Conservation (phyloP, 2,888 invertebrate genomes). For the Antitype chi region DNA sequence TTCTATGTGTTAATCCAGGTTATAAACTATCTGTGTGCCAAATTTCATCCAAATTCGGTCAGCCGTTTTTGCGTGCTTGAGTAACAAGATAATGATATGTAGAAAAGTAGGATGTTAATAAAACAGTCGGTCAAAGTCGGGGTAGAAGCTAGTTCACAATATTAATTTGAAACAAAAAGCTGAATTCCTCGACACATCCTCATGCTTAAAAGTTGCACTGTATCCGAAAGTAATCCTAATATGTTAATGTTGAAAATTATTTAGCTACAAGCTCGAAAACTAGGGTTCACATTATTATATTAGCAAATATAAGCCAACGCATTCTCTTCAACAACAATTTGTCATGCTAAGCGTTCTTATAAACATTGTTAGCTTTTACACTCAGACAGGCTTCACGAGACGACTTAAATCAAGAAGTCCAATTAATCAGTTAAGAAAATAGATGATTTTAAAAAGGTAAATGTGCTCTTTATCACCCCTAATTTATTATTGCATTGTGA, state of each 20-base stretch:
- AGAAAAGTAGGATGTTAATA: no score
- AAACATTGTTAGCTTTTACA: not conserved
- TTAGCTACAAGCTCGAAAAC: not conserved
- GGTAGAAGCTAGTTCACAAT: not conserved
- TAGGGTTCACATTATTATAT: constrained; percentile 14
- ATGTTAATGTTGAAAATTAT: constrained; percentile 21
- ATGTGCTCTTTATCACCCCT: not conserved
- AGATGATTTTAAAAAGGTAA: not conserved
- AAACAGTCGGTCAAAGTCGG: no score
- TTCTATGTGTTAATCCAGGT: no score
- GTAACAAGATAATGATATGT: no score
- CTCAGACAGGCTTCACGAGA: not conserved
- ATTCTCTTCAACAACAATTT: constrained; percentile 14
- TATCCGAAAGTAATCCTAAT: constrained; percentile 23
- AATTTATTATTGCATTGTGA: no score
- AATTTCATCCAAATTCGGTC: no score
- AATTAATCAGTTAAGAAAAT: not conserved
- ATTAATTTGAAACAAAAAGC: not conserved
- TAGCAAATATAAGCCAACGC: constrained; percentile 12
- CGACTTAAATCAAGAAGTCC: not conserved
- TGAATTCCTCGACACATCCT: not conserved
- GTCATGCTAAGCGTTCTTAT: constrained; percentile 5
- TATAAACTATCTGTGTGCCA: no score
- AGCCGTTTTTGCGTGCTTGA: no score
- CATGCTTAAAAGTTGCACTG: not conserved